phyloP scores from a whole-genome alignment of 2,888 invertebrate genomes.

The Calameuta filiformis region DNA sequence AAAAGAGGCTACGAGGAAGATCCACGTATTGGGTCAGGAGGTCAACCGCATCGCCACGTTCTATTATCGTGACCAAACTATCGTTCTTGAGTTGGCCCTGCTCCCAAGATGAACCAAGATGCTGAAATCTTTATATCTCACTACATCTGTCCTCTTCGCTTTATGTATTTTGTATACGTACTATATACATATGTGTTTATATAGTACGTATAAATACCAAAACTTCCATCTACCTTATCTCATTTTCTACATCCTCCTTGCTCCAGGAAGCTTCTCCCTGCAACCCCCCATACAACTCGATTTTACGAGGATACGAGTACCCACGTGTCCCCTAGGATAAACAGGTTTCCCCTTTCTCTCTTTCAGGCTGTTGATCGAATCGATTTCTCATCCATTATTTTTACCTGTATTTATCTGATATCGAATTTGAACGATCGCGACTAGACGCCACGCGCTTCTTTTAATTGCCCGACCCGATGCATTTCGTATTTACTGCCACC shows the following conservation, averaged over 20 bases:
- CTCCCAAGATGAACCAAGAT: neutral
- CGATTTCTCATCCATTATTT: neutral
- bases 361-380: neutral
- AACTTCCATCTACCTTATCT: neutral
- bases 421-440: neutral
- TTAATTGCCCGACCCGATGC: neutral
- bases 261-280: neutral
- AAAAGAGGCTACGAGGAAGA: slow-evolving; percentile 4
- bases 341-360: neutral
- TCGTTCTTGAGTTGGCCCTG: neutral
- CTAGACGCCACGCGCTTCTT: neutral
- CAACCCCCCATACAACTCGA: neutral
- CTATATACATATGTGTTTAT: too few relatives aligned
- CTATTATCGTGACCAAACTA: slow-evolving; percentile 14
- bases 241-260: neutral
- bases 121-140: too few relatives aligned
- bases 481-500: neutral
- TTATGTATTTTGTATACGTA: too few relatives aligned
- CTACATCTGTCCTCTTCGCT: too few relatives aligned
- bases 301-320: neutral
- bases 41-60: slow-evolving; percentile 29
- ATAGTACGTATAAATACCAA: neutral
- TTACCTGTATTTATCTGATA: neutral
- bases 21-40: slow-evolving; percentile 37
- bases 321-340: neutral